phyloP scores from a whole-genome alignment of 1,140 invertebrate genomes.

The Delia radicum region DNA sequence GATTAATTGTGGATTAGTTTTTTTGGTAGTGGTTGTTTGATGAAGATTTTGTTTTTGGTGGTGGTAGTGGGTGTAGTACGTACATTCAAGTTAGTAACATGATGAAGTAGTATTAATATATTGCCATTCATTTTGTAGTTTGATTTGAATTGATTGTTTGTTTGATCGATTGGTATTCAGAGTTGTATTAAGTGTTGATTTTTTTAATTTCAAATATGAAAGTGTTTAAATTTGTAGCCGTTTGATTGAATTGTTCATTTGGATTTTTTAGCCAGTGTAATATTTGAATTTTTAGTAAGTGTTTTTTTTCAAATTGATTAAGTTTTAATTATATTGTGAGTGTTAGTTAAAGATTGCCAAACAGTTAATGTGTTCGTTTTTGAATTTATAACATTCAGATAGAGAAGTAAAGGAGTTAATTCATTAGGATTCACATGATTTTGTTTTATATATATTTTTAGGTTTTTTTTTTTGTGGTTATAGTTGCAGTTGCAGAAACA shows the following conservation, averaged over 20 bases:
- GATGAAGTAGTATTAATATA: background rate
- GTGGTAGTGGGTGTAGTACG: background rate
- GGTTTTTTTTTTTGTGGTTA: background rate
- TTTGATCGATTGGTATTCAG: background rate
- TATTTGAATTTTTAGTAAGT: background rate
- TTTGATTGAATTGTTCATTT: background rate
- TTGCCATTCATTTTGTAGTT: background rate
- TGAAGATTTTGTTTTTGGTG: background rate
- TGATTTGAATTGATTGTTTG: background rate
- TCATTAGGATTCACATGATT: background rate
- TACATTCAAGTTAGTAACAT: constrained; percentile 1
- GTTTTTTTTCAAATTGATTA: too few species aligned
- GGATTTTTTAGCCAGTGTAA: background rate
- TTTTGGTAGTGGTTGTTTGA: constrained; percentile 4
- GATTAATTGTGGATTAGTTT: background rate
- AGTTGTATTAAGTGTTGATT: background rate
- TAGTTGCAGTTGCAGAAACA: constrained; percentile 23
- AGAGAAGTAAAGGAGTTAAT: background rate
- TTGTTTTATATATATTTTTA: background rate
- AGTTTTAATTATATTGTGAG: background rate
- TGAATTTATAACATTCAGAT: background rate
- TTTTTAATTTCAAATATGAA: background rate
- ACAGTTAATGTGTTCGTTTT: background rate
- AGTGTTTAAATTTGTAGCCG: background rate
- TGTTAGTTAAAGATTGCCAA: background rate